These are phyloP conservation scores for Drosophila saltans DNA, from an alignment of 1,140 invertebrate species.

Conservation along the genomic window DNA sequence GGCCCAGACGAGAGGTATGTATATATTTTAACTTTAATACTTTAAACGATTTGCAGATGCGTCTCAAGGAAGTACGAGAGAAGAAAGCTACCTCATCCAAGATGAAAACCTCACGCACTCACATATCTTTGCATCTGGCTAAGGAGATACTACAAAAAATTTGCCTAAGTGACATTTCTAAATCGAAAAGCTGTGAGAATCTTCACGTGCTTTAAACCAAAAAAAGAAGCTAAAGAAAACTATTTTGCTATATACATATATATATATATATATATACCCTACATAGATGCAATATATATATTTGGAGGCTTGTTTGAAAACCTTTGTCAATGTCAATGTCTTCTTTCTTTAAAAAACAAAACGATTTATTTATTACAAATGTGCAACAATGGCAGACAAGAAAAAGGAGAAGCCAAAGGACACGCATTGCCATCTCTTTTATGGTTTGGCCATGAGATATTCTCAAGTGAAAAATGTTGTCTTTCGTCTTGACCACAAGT, in stretches of 20 bases:
- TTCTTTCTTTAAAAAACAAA: slow-evolving; percentile 3
- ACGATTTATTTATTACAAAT: slow-evolving; percentile 12
- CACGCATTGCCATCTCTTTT: slow-evolving; percentile 13
- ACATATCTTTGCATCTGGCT: slow-evolving; percentile 89
- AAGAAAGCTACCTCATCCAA: slow-evolving; percentile 87
- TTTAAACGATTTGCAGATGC: slow-evolving; percentile 84
- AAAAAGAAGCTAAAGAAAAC: slow-evolving; percentile 9
- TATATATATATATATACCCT: slow-evolving; percentile 31
- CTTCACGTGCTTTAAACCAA: slow-evolving; percentile 91
- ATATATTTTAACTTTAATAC: no score
- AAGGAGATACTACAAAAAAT: slow-evolving; percentile 93
- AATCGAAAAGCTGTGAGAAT: slow-evolving; percentile 96
- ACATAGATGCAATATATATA: slow-evolving; percentile 34
- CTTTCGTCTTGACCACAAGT: slow-evolving; percentile 36
- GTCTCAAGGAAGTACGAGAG: slow-evolving; percentile 89
- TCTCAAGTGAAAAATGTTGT: slow-evolving; percentile 12
- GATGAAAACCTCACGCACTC: slow-evolving; percentile 86
- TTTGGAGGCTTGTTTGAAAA: slow-evolving; percentile 17
- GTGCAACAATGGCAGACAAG: not conserved
- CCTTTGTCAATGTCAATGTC: slow-evolving; percentile 11
- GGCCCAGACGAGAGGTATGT: no score
- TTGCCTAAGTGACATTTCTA: slow-evolving; percentile 92
- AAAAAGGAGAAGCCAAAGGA: slow-evolving; percentile 5
- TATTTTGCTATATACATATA: slow-evolving; percentile 15
- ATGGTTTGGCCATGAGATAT: slow-evolving; percentile 15